Base-by-base conservation (phyloP, 2,888 invertebrate species). In the Temnothorax rugatulus region DNA sequence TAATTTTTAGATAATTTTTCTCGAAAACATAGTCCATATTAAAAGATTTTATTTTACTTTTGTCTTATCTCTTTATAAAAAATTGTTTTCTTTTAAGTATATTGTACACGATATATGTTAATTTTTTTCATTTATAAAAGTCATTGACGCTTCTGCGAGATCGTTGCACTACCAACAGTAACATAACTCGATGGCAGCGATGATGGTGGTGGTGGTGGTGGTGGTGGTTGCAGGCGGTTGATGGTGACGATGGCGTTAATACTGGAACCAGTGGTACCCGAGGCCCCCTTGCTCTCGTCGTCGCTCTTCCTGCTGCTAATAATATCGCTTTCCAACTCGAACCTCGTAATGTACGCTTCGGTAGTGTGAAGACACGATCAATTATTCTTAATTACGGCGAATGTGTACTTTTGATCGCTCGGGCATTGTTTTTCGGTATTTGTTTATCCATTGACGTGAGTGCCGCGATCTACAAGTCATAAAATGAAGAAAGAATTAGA, bases 211-310 rank as follows among this genome's bases (percentile, higher is more conserved):
- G 73, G 68, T 68, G 77, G 54, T 87, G 73, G 83, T 83, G 86
- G 83, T 83, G 85, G 82, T 68, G 90, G 83, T 44, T 69, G 84
- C 85, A 88, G 83, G 83, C 84, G 89, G 90, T 83, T 89, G 91
- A 92, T 89, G 92, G 89, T 83, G 90, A 91, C 89, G 91, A 92
- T 91, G 92, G 88, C 91, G 92, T 90, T 90, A 88, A 90, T 88
- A 84, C 88, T 82, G 86, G 85, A 69, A 84, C 85, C 87, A 91
- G 91, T 91, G 85, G 84, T 87, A 86, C 88, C 84, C 86, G 87
- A 85, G 86, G 87, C 88, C 86, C 84, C 86, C 34, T 50, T 38
- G 63, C 84, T 86, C 85, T 85, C 86, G 82, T 85, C 86, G 85
- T 86, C 84, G 73, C 79, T 87, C 77, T 84, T 84, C 59, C 81